Evolutionary conservation across 2,113 vertebrate species (phyloP), one percentile per base, ranked within the genome.

Genomic region (Chloroceryle aenea): DNA sequence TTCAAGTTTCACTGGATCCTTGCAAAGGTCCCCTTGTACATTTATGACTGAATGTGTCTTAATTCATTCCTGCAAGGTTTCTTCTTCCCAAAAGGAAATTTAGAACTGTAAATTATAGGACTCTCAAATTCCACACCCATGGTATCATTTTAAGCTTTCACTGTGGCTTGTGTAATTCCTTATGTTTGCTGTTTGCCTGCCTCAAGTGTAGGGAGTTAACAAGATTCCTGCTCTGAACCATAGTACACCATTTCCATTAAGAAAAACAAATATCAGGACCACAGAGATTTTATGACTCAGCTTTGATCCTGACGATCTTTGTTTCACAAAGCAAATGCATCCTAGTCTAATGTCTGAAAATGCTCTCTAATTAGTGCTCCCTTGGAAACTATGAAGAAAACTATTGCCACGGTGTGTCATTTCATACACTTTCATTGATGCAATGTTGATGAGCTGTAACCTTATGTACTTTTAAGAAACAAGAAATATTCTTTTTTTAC

Each of bases 241-340:
- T 71, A 23, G 88, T 90, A 92, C 40, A 32, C 52, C 84, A 55
- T 61, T 94, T 83, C 85, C 61, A 93, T 92, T 93, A 96, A 81
- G 68, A 90, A 94, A 95, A 93, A 92, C 72, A 96, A 88, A 83
- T 92, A 92, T 93, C 82, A 92, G 43, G 75, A 68, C 81, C 75
- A 77, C 56, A 47, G 90, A 84, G 79, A 62, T 75, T 56, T 50
- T 96, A 74, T 95, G 95, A 94, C 63, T 96, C 95, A 97, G 82
- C 75, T 90, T 68, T 64, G 78, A 93, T 86, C 50, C 85, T n/a
- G 63, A 91, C 55, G 42, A 81, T 86, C 64, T 67, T 87, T 50
- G 14, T 86, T 93, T 92, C 85, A 90, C 34, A 52, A 38, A 86
- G 47, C 59, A 83, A 95, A 83, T 1, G 1, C 32, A 88, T 95